Base-by-base conservation (phyloP, 2,888 invertebrate species). In the Hirtodrosophila histrioides region DNA sequence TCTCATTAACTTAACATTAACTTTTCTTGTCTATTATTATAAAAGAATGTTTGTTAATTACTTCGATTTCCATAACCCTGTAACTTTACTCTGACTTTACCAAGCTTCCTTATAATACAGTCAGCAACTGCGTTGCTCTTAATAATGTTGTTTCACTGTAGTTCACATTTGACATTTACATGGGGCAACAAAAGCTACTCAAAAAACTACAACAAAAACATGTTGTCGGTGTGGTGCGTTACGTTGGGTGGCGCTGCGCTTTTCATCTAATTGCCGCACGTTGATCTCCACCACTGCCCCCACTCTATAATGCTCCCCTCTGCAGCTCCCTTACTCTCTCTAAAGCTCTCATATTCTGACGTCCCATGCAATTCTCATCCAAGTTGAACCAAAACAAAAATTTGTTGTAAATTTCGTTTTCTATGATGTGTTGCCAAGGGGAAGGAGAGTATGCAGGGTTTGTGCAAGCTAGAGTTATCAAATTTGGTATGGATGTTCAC, bases 291-390 rank as follows among this genome's bases (percentile, higher is more conserved):
- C 57, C 54, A 27, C 5, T 2, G 7, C 45, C 3, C 40, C 29
- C 1, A 4, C 40, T 9, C 29, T 17, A 17, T 17, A 1, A 17
- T 17, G 0, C 41, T 8, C 35, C 35, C 17, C 27, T 4, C 27
- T 27, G 2, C 27, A 27, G 1, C 8, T n/a, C 46, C 23, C 40
- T 11, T 27, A 2, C 6, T 6, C 37, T 45, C 46, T 39, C 12
- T 41, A 41, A 3, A 17, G 2, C 56, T 40, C 27, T 40, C 12
- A 29, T 24, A 60, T 57, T 17, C 41, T 24, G 12, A 11, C 2
- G n/a, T 23, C 36, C 63, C 10, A 65, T 83, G 82, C 85, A 83
- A 79, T 85, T 83, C 85, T 79, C 64, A 35, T 27, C 11, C 40
- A 62, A 46, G 31, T 43, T 43, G 36, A 56, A 53, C 36, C 36